Percentiles rank a stretch among this genome's conserved stretches.
These are phyloP conservation scores for Trididemnum clinides DNA, from an alignment of 23 tunicate species.

Conservation along the genomic window DNA sequence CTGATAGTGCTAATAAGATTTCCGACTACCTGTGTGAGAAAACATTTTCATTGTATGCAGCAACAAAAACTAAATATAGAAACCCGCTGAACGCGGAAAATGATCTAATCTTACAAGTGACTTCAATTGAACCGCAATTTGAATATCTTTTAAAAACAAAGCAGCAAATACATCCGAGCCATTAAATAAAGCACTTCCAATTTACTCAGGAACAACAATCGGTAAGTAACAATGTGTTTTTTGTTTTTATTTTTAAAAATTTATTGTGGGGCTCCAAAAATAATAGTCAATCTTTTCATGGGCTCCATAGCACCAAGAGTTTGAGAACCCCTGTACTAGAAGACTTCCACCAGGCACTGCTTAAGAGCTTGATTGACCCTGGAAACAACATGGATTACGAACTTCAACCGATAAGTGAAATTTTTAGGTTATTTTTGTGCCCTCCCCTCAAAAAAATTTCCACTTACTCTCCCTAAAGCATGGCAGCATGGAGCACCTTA, in stretches of 20 bases:
- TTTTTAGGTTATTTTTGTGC: too few species aligned
- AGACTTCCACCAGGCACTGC: too few species aligned
- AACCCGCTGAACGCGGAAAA: conserved; percentile 16
- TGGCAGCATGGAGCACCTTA: too few species aligned
- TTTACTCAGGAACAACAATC: conserved; percentile 4
- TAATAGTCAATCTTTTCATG: conserved; percentile 18
- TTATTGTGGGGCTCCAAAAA: neutral
- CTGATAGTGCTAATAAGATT: conserved; percentile 28
- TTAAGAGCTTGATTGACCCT: too few species aligned
- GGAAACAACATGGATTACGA: too few species aligned
- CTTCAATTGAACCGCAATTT: conserved; percentile 28
- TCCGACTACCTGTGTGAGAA: conserved; percentile 24
- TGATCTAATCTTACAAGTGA: conserved; percentile 28
- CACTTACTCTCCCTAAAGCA: too few species aligned
- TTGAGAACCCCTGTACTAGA: conserved; percentile 15
- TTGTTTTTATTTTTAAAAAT: neutral
- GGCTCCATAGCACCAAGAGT: conserved; percentile 19
- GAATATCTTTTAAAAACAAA: conserved; percentile 4
- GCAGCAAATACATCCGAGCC: conserved; percentile 23
- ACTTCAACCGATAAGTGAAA: too few species aligned
- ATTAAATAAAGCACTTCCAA: conserved; percentile 27
- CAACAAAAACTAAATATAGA: conserved; percentile 9
- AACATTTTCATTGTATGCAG: conserved; percentile 12
- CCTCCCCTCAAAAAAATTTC: too few species aligned
- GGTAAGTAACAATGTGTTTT: conserved; percentile 19